Conservation (phyloP, 2,113 vertebrate genomes). For the Rallus limicola region DNA sequence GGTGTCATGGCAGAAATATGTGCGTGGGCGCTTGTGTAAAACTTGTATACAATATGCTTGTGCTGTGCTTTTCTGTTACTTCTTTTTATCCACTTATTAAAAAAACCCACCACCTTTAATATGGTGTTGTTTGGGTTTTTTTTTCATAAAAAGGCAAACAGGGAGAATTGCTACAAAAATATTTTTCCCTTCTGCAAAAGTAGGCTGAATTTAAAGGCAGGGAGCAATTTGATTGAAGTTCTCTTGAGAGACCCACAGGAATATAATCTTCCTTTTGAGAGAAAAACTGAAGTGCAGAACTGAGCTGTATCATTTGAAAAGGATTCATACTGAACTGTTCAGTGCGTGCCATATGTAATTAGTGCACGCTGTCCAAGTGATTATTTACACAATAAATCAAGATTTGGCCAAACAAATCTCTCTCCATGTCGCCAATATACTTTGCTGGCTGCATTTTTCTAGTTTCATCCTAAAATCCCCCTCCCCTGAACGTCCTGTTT, state of each 20-base stretch:
- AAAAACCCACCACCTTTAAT: neutral
- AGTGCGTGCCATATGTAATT: neutral
- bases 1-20: constrained; percentile 57
- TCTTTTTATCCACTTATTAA: neutral
- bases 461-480: neutral
- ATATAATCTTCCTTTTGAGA: neutral
- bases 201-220: neutral
- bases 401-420: neutral
- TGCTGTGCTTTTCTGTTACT: neutral
- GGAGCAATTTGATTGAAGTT: neutral
- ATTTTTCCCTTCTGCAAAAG: neutral
- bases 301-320: neutral
- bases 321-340: neutral
- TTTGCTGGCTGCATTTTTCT: neutral
- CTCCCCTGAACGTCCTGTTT: neutral
- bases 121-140: neutral
- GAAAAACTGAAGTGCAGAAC: neutral
- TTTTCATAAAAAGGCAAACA: neutral
- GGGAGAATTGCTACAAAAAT: neutral
- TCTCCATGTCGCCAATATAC: neutral
- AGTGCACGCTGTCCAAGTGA: fast-evolving
- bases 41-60: constrained; percentile 12
- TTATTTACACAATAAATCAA: neutral
- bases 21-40: constrained; percentile 1
- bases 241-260: neutral